Percentiles rank a stretch among this genome's conserved stretches.
These are phyloP conservation scores for Lithodes maja DNA, from an alignment of 2,888 invertebrate species.

Conservation along the genomic window DNA sequence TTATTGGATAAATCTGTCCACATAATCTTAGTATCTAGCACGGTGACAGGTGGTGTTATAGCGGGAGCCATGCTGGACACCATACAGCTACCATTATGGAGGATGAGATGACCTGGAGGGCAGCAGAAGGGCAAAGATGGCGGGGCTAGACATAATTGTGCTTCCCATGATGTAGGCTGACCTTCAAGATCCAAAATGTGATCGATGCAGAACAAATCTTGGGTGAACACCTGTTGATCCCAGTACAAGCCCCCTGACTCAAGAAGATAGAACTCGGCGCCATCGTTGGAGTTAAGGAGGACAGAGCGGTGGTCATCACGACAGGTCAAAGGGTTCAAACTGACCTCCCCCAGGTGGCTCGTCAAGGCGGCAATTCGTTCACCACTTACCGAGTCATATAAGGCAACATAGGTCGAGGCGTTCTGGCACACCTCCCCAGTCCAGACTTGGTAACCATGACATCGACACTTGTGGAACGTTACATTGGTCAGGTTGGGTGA, in stretches of 20 bases:
- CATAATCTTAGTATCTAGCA: not conserved
- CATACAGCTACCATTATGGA: slow-evolving; percentile 16
- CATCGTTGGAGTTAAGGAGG: not conserved
- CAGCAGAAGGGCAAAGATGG: slow-evolving; percentile 58
- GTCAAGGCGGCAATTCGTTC: not conserved
- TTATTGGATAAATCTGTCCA: not conserved
- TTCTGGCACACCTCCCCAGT: slow-evolving; percentile 11
- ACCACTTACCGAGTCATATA: not conserved
- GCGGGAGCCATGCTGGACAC: not conserved
- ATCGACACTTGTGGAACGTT: slow-evolving; percentile 45
- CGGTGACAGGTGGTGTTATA: slow-evolving; percentile 9
- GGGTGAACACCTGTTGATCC: not conserved
- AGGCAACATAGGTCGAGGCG: slow-evolving; percentile 16
- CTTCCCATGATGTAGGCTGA: slow-evolving; percentile 30
- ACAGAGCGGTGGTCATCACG: not conserved
- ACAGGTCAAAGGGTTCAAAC: slow-evolving; percentile 15
- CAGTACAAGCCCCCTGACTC: slow-evolving; percentile 33
- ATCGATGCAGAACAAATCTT: slow-evolving; percentile 52
- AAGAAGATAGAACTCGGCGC: slow-evolving; percentile 21
- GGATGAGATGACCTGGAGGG: slow-evolving; percentile 22
- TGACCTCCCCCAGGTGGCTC: slow-evolving; percentile 22
- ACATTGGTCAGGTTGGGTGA: slow-evolving; percentile 17
- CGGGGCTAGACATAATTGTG: slow-evolving; percentile 44
- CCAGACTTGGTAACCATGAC: slow-evolving; percentile 33
- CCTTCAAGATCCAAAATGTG: slow-evolving; percentile 38